Percentiles rank a stretch among this genome's conserved stretches.
phyloP scores from a whole-genome alignment of 1,140 invertebrate species.

The Pomacea maculata region DNA sequence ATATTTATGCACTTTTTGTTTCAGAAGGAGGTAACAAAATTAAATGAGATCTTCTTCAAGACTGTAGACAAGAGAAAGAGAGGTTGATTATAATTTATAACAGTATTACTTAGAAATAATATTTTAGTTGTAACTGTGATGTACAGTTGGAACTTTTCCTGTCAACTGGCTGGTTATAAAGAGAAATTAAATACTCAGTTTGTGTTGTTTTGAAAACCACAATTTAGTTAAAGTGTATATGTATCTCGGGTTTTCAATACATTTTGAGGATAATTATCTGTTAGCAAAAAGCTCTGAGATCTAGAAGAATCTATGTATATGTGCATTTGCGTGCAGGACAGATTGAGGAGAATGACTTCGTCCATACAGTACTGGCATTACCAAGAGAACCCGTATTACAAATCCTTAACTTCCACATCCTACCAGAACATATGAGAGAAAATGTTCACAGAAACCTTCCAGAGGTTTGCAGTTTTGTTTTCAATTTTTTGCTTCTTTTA shows the following conservation, averaged over 20 bases:
- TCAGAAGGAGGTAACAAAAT: constrained; percentile 39
- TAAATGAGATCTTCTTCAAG: constrained; percentile 42
- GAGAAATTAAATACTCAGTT: background rate
- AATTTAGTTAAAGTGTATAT: background rate
- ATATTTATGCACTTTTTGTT: constrained; percentile 17
- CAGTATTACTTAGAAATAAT: background rate
- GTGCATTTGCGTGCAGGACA: constrained; percentile 29
- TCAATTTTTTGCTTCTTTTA: background rate
- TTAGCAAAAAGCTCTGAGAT: too few relatives aligned
- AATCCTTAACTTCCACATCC: constrained; percentile 50
- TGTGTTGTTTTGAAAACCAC: background rate
- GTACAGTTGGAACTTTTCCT: background rate
- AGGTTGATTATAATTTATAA: constrained; percentile 29
- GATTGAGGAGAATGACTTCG: constrained; percentile 43
- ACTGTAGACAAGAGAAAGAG: constrained; percentile 36
- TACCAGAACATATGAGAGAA: constrained; percentile 53
- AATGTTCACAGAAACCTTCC: constrained; percentile 50
- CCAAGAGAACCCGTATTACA: constrained; percentile 29
- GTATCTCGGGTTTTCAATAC: background rate
- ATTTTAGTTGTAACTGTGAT: background rate
- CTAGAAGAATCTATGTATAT: background rate
- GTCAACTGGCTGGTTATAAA: background rate
- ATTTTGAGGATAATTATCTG: background rate
- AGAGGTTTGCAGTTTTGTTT: constrained; percentile 34
- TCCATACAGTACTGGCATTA: constrained; percentile 38